Evolutionary conservation across 2,797 vertebrate species (phyloP).

Genomic region (Parauchenoglanis ngamensis): DNA sequence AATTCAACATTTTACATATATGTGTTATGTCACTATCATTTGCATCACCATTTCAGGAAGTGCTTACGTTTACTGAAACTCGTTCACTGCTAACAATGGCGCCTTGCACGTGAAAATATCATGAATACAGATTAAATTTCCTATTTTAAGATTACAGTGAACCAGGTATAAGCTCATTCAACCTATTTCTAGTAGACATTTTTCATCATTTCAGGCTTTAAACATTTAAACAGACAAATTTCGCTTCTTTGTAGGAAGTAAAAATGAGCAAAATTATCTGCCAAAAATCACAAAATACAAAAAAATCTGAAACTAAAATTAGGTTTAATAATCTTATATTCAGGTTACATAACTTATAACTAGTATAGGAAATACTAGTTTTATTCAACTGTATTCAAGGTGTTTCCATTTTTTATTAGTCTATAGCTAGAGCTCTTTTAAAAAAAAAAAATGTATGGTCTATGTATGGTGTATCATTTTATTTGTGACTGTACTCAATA

Average conservation of each 20-base stretch:
- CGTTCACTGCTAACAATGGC: neutral
- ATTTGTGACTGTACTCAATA: neutral
- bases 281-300: neutral
- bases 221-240: neutral
- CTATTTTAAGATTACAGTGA: neutral
- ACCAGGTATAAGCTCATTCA: no score
- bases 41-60: neutral
- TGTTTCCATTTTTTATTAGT: no score
- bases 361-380: no score
- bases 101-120: neutral
- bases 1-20: neutral
- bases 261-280: neutral
- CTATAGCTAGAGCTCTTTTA: no score
- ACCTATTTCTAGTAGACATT: neutral
- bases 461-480: no score
- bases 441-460: no score
- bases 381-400: no score
- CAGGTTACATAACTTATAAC: no score
- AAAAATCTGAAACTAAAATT: neutral
- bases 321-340: neutral
- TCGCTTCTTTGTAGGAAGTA: neutral
- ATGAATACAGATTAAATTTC: neutral
- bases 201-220: neutral
- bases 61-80: neutral
- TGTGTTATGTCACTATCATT: neutral